Evolutionary conservation across 2,113 vertebrate genomes (phyloP).

Genomic region (western clawed frog (Xenopus tropicalis)): DNA sequence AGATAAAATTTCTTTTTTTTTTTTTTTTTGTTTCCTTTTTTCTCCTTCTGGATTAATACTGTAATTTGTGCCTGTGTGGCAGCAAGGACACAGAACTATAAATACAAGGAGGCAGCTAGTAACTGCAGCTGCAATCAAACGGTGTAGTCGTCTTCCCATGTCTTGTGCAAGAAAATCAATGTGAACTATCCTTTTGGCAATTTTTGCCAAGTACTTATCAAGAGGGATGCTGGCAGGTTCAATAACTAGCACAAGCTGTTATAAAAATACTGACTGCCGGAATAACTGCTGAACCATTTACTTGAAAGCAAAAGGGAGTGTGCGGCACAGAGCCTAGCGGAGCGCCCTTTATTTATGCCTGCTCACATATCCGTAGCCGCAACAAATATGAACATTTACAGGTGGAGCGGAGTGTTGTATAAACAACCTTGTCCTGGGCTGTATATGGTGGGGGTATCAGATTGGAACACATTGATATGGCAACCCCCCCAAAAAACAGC

Average conservation of each 20-base stretch:
- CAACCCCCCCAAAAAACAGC: too few relatives aligned
- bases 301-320: not conserved
- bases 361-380: too few relatives aligned
- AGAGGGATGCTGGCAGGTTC: constrained; percentile 39
- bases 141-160: constrained; percentile 15
- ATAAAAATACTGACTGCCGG: constrained; percentile 28
- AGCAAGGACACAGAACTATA: constrained; percentile 30
- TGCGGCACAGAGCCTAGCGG: too few relatives aligned
- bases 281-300: not conserved
- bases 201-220: constrained; percentile 46
- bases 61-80: not conserved
- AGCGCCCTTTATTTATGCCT: too few relatives aligned
- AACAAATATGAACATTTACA: too few relatives aligned
- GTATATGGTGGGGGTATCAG: too few relatives aligned
- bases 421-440: too few relatives aligned
- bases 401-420: too few relatives aligned
- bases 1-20: too few relatives aligned
- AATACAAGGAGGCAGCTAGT: constrained; percentile 28
- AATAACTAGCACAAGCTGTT: constrained; percentile 30
- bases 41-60: not conserved
- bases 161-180: constrained; percentile 48
- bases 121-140: constrained; percentile 33
- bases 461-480: too few relatives aligned
- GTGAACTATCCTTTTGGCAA: constrained; percentile 29
- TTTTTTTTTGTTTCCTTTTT: not conserved